phyloP scores from a whole-genome alignment of 1,140 invertebrate genomes.

The Maconellicoccus hirsutus region DNA sequence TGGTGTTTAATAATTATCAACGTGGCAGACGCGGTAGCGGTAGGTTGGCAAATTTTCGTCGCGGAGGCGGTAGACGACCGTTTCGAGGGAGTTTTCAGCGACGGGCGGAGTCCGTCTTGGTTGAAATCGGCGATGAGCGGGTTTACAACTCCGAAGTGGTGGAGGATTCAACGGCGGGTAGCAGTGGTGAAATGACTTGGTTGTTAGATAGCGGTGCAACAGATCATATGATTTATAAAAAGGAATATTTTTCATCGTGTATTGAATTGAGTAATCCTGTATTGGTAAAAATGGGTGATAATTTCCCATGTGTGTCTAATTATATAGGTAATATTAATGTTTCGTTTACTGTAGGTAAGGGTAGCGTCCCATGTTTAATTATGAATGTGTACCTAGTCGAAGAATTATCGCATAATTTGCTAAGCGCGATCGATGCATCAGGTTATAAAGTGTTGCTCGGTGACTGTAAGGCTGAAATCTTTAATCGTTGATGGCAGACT shows the following conservation, averaged over 20 bases:
- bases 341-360: slow-evolving; percentile 25
- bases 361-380: slow-evolving; percentile 25
- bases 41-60: no score
- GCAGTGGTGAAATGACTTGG: slow-evolving; percentile 13
- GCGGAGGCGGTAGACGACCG: no score
- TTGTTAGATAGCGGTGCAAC: slow-evolving; percentile 31
- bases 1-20: no score
- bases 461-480: slow-evolving; percentile 14
- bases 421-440: slow-evolving; percentile 25
- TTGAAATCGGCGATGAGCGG: no score
- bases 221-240: slow-evolving; percentile 28
- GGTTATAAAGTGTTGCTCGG: slow-evolving; percentile 26
- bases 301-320: slow-evolving; percentile 23
- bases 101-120: no score
- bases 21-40: no score
- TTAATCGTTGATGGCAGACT: neutral
- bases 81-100: no score
- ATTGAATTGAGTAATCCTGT: slow-evolving; percentile 27
- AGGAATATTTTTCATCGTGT: slow-evolving; percentile 24
- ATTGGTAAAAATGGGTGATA: slow-evolving; percentile 28
- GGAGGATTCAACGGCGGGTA: neutral
- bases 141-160: no score
- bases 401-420: slow-evolving; percentile 25
- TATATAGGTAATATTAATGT: slow-evolving; percentile 27
- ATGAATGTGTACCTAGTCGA: slow-evolving; percentile 26